These are phyloP conservation scores for Albula glossodonta DNA, from an alignment of 2,113 vertebrate genomes.

Conservation along the genomic window DNA sequence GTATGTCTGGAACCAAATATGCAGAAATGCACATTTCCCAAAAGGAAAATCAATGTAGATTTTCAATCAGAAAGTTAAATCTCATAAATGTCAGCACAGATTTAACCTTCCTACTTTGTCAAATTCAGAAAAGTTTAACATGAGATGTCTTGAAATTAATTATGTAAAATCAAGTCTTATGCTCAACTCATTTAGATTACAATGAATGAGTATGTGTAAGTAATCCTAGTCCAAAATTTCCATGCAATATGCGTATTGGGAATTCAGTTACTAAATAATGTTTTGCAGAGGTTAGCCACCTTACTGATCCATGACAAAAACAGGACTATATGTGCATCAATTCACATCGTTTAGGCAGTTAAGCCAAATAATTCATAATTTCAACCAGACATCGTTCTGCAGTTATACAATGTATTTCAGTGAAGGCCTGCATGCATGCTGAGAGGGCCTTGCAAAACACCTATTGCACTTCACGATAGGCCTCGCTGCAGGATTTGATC, in stretches of 20 bases:
- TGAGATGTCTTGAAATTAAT: background rate
- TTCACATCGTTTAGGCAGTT: background rate
- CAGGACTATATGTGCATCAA: background rate
- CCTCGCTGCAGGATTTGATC: no score
- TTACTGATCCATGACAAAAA: no score
- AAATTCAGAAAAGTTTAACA: background rate
- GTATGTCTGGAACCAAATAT: background rate
- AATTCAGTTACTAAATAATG: no score
- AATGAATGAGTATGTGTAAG: background rate
- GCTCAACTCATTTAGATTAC: background rate
- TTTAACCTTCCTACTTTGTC: background rate
- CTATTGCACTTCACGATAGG: background rate
- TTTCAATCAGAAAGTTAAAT: background rate
- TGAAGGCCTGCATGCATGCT: background rate
- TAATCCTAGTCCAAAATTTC: background rate
- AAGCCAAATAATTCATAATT: background rate
- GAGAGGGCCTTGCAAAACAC: background rate
- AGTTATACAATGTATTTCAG: background rate
- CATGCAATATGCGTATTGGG: no score
- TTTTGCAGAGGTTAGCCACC: no score
- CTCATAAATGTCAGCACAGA: background rate
- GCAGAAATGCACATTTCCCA: background rate
- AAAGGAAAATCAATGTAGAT: background rate
- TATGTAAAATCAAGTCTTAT: background rate
- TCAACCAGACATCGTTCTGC: background rate